Evolutionary conservation across 2,113 vertebrate species (phyloP), one percentile per base, ranked within the genome.

Genomic region (Equus przewalskii): DNA sequence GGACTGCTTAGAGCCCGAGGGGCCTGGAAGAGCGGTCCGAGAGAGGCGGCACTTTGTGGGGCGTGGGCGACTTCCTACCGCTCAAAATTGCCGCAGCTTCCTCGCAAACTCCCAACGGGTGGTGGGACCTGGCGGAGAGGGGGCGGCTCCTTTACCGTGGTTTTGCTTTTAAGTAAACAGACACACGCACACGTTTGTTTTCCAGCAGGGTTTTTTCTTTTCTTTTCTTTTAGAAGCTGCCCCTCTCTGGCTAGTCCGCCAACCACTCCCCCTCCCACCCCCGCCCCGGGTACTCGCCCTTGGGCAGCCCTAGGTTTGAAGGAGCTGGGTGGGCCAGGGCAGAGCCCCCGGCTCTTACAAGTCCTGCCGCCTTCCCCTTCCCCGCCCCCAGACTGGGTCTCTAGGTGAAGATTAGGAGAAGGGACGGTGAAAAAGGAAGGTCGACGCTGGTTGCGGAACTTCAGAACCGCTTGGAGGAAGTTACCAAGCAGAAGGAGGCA

Each of bases 91-190:
- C 67, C 24, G 51, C 15, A 0, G 69, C 46, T 92, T 56, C 33
- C 22, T 10, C 5, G 24, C 60, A 15, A 75, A 90, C 65, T 94
- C 93, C 72, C 46, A 15, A 89, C 26, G 36, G 73, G 94, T 30
- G 81, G 58, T 44, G 58, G 51, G 60, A n/a, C 89, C 87, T 22
- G 15, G 14, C 44, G 49, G 89, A 69, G 62, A 84, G 30, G 46
- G 79, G 80, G 51, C 8, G 46, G 85, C 72, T 44, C 54, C 58
- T 46, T 62, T 46, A 92, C 64, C 12, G 14, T 16, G 93, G 78
- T 46, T 89, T 89, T 95, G 82, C 83, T 96, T 97, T 91, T 96
- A 86, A 81, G 49, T 49, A 67, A 54, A 92, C 88, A 73, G 30
- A 30, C 72, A 6, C 41, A 21, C 36, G 13, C n/a, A 30, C 75